Evolutionary conservation across 2,888 invertebrate species (phyloP).

Genomic region (Cephus spinipes): DNA sequence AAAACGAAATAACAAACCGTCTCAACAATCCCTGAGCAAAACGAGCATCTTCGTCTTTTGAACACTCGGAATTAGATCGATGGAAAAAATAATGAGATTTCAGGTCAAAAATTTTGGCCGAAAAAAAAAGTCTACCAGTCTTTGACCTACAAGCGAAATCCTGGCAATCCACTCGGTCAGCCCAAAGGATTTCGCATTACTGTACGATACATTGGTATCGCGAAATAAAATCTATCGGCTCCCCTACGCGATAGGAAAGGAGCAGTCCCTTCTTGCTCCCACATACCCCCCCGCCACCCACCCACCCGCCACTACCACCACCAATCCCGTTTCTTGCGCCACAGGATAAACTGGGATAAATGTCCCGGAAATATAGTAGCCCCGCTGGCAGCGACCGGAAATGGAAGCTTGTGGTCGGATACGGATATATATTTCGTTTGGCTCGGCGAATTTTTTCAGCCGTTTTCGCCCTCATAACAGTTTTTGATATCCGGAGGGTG

Average conservation of each 20-base stretch:
- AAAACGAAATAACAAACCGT: background rate
- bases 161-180: constrained; percentile 15
- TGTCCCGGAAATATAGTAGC: constrained; percentile 70
- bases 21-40: background rate
- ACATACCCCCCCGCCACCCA: constrained; percentile 16
- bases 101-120: background rate
- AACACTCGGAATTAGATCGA: background rate
- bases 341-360: constrained; percentile 71
- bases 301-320: constrained; percentile 15
- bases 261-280: constrained; percentile 16
- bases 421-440: constrained; percentile 69
- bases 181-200: constrained; percentile 26
- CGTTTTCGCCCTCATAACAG: constrained; percentile 42
- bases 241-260: constrained; percentile 25
- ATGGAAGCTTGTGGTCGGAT: constrained; percentile 71
- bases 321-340: constrained; percentile 33
- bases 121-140: background rate
- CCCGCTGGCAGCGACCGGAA: constrained; percentile 65
- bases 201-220: constrained; percentile 11
- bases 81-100: background rate
- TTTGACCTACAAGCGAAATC: background rate
- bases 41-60: background rate
- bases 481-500: constrained; percentile 63
- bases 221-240: constrained; percentile 40
- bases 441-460: constrained; percentile 56